Conservation (phyloP, 2,113 vertebrate genomes). For the Phrynocephalus versicolor region DNA sequence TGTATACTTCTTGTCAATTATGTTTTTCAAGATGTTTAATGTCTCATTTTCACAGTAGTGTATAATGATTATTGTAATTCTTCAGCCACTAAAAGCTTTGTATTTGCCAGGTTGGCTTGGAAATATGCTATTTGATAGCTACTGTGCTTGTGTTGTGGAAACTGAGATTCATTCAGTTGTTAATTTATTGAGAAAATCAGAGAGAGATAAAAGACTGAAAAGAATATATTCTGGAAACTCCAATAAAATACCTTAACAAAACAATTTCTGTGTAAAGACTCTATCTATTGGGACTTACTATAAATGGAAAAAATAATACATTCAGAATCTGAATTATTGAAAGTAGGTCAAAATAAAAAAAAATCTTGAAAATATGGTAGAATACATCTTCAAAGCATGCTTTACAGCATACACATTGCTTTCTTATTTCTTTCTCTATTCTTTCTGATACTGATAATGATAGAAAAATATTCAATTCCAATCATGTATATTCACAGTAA, state of each 20-base stretch:
- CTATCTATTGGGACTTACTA: background rate
- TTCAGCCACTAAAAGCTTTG: background rate
- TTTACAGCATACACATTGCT: background rate
- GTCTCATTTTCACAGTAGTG: background rate
- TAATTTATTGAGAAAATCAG: slow-evolving; percentile 3
- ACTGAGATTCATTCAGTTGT: background rate
- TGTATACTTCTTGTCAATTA: background rate
- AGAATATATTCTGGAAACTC: slow-evolving; percentile 9
- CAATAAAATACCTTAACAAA: slow-evolving; percentile 16
- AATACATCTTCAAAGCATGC: background rate
- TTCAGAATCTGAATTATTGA: background rate
- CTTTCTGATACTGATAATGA: background rate
- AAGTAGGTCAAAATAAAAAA: background rate
- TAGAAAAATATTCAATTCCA: background rate
- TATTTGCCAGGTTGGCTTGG: background rate
- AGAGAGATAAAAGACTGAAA: background rate
- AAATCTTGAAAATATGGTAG: background rate
- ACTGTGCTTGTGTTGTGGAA: background rate
- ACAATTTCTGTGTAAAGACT: background rate
- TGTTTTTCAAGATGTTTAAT: background rate
- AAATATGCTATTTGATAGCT: background rate
- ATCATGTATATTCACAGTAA: background rate
- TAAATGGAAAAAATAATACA: too few species aligned
- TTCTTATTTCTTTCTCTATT: background rate
- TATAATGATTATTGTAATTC: background rate